Evolutionary conservation across 2,113 vertebrate genomes (phyloP), one percentile per base, ranked within the genome.

Genomic region (Xerus inauris): DNA sequence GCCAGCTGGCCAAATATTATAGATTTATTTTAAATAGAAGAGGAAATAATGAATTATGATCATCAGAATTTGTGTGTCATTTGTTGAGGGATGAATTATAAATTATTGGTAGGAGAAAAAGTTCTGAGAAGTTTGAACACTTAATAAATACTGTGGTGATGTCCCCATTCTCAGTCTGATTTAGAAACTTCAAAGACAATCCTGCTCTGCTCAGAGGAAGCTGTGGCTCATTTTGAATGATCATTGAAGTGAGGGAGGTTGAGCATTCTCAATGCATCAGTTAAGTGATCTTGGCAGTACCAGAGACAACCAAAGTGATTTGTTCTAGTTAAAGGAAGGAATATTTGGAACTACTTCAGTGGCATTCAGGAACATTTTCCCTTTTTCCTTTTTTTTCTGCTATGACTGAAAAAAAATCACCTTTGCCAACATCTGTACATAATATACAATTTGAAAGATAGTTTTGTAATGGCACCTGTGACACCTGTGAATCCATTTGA

Each of bases 21-120:
- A 64, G 97, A 98, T 98, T 98, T 97, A 97, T 98, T 98, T 98
- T 96, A 97, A 97, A 98, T 91, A 45, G 64, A 75, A 65, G 81
- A 49, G 96, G 92, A 95, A 96, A 91, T 95, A 95, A 96, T 96
- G 96, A 96, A 97, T 97, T 94, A 97, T 97, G 94, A 96, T 97
- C 30, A 22, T 90, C 96, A 94, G 79, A 95, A 94, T 97, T 97
- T 97, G 96, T 93, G 97, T 92, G 89, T 82, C 95, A 89, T 98
- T 97, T 98, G 96, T 98, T 97, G 91, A 91, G 96, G 85, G 96
- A 97, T 97, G 72, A 98, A 96, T 98, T 98, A 98, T 95, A 95
- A 95, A 97, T 96, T 97, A 97, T 97, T 94, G 89, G 67, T 86
- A 95, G 19, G 28, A 98, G 59, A 95, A 94, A 26, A 96, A 93